Evolutionary conservation across 2,113 vertebrate genomes (phyloP).

Genomic region (Spermophilus dauricus): DNA sequence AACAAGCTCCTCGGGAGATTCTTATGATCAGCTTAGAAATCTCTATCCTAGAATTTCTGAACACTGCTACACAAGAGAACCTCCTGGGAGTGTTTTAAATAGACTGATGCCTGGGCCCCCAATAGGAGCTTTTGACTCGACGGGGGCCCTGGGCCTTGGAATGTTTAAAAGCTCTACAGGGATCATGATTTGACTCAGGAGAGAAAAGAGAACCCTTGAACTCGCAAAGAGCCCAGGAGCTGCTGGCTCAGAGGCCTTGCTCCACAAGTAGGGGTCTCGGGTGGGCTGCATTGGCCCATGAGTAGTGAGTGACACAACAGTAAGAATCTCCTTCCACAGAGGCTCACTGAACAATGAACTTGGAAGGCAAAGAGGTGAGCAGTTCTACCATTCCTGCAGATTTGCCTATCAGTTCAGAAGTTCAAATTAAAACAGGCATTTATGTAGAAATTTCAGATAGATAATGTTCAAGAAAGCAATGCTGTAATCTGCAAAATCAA

Average conservation of each 20-base stretch:
- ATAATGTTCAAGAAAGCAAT: neutral
- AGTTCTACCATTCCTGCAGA: rapidly evolving
- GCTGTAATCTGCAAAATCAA: neutral
- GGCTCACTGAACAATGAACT: neutral
- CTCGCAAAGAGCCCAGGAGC: neutral
- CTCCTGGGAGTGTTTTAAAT: neutral
- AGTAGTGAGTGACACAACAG: rapidly evolving
- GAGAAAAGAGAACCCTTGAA: neutral
- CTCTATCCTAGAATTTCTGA: neutral
- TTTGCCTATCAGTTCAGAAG: neutral
- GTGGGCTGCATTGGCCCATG: neutral
- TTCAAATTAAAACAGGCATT: neutral
- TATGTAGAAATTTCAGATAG: neutral
- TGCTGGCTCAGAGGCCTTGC: too few species aligned
- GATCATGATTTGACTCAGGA: neutral
- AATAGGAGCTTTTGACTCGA: neutral
- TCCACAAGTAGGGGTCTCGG: rapidly evolving
- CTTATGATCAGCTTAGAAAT: neutral
- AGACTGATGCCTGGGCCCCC: neutral
- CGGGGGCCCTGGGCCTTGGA: neutral
- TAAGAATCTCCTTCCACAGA: neutral
- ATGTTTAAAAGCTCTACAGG: neutral
- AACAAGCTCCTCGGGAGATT: neutral
- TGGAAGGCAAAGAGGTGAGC: neutral
- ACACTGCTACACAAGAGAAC: too few species aligned